phyloP scores from a whole-genome alignment of 2,113 vertebrate species.

The Epinephelus fuscoguttatus region DNA sequence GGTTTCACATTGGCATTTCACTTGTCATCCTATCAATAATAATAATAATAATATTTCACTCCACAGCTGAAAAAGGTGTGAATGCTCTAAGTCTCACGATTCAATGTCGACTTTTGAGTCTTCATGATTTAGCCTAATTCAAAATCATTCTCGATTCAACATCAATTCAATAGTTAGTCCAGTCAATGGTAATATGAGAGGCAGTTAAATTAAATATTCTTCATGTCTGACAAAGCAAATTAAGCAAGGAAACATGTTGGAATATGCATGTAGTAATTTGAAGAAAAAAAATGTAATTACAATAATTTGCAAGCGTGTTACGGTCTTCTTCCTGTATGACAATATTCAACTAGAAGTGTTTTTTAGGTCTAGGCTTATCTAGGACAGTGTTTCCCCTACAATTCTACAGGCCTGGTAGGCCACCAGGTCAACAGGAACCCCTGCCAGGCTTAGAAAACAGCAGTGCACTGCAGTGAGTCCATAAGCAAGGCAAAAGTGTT shows the following conservation, averaged over 20 bases:
- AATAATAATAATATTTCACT: neutral
- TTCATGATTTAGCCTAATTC: too few relatives aligned
- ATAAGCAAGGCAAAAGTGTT: too few relatives aligned
- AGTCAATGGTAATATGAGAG: too few relatives aligned
- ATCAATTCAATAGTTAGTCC: too few relatives aligned
- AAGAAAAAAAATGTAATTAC: neutral
- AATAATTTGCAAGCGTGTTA: neutral
- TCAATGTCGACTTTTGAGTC: neutral
- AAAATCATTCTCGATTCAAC: too few relatives aligned
- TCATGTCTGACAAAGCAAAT: neutral
- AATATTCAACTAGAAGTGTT: neutral
- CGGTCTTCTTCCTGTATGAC: neutral
- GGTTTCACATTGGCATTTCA: neutral
- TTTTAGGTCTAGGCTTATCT: neutral
- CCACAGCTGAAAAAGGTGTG: neutral
- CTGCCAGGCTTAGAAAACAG: too few relatives aligned
- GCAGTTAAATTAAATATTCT: neutral
- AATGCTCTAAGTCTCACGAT: neutral
- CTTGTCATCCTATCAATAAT: neutral
- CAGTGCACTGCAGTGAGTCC: too few relatives aligned
- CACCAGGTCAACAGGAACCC: too few relatives aligned
- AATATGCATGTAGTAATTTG: neutral
- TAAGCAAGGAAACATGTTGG: neutral
- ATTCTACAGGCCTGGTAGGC: too few relatives aligned
- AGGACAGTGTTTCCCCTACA: too few relatives aligned